A percentile compares a stretch with the other conserved stretches of the same genome.
Evolutionary conservation across 1,140 invertebrate genomes (phyloP).

Genomic region (Nasonia giraulti): DNA sequence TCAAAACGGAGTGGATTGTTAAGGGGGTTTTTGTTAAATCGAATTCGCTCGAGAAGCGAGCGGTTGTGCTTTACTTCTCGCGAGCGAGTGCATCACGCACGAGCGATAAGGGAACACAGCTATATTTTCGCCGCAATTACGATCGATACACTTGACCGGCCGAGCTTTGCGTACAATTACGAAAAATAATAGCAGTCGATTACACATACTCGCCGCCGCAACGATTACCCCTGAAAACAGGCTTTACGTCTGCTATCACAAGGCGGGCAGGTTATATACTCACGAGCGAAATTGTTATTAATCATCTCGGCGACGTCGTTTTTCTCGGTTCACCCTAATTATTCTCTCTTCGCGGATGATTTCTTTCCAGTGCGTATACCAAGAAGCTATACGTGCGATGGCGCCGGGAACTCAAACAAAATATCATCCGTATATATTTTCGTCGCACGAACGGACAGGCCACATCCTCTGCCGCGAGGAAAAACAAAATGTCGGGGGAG

Average conservation of each 20-base stretch:
- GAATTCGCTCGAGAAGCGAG: neutral
- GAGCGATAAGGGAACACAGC: constrained; percentile 17
- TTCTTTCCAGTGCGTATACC: neutral
- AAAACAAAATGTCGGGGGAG: constrained; percentile 3
- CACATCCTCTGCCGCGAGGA: neutral
- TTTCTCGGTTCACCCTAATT: neutral
- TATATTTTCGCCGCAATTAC: constrained; percentile 23
- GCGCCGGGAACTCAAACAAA: neutral
- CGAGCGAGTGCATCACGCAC: neutral
- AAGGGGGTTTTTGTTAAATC: neutral
- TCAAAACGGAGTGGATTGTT: neutral
- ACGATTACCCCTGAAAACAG: constrained; percentile 18
- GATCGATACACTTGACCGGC: constrained; percentile 19
- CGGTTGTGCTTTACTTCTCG: neutral
- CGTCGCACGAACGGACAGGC: neutral
- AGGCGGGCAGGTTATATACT: neutral
- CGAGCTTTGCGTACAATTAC: constrained; percentile 28
- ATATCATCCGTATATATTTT: neutral
- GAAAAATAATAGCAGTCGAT: constrained; percentile 38
- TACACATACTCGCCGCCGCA: neutral
- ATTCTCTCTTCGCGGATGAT: neutral
- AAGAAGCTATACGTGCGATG: too few relatives aligned
- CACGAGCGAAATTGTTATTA: constrained; percentile 3
- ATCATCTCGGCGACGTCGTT: neutral
- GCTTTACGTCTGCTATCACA: constrained; percentile 6